phyloP scores from a whole-genome alignment of 2,888 invertebrate genomes.

The Xylota segnis region DNA sequence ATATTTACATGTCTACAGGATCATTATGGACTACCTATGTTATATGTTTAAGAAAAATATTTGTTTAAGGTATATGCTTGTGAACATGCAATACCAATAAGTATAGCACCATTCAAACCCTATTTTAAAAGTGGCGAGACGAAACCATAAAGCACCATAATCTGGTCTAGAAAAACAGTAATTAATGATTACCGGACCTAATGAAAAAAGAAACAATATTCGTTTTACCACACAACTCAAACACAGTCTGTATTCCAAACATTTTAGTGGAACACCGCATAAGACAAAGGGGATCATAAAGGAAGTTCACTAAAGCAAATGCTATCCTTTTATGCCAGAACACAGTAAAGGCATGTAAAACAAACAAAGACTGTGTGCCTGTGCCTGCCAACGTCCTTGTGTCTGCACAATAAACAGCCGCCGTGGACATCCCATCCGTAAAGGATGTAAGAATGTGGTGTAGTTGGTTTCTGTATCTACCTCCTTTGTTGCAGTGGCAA shows the following conservation, averaged over 20 bases:
- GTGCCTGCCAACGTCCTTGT: slow-evolving; percentile 43
- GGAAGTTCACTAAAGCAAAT: slow-evolving; percentile 58
- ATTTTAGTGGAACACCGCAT: slow-evolving; percentile 72
- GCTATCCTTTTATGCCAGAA: slow-evolving; percentile 45
- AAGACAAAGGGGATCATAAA: slow-evolving; percentile 66
- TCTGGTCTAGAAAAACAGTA: slow-evolving; percentile 63
- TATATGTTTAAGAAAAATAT: not conserved
- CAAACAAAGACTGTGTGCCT: slow-evolving; percentile 69
- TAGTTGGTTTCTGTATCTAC: slow-evolving; percentile 32
- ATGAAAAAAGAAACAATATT: slow-evolving; percentile 60
- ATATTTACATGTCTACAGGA: not conserved
- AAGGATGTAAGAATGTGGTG: slow-evolving; percentile 29
- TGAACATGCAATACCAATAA: not conserved
- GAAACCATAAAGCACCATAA: slow-evolving; percentile 58
- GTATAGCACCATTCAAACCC: slow-evolving; percentile 12
- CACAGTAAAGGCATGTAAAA: slow-evolving; percentile 46
- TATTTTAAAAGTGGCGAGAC: slow-evolving; percentile 55
- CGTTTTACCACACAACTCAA: slow-evolving; percentile 64
- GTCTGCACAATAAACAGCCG: slow-evolving; percentile 56
- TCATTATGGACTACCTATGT: not conserved
- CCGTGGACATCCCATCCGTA: slow-evolving; percentile 32
- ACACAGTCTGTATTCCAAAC: slow-evolving; percentile 52
- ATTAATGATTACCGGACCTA: slow-evolving; percentile 57
- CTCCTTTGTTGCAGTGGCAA: slow-evolving; percentile 26
- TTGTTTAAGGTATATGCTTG: not conserved